Conservation (phyloP, 2,797 vertebrate species). For the Propithecus perrieri region DNA sequence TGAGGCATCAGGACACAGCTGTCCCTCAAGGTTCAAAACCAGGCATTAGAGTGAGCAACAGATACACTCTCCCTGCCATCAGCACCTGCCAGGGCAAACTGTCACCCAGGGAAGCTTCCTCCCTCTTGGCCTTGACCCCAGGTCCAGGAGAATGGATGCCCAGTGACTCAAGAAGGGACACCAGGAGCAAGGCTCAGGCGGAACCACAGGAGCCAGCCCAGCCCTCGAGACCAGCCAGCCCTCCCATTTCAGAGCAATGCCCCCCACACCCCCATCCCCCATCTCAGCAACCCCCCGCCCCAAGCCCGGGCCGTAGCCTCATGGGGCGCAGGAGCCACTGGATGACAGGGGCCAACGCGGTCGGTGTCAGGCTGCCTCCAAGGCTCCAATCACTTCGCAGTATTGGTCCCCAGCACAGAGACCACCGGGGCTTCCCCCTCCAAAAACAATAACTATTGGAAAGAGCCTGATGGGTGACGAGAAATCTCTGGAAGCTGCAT, state of each 20-base stretch:
- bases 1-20: fast-evolving
- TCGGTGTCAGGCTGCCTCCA: fast-evolving
- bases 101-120: background rate
- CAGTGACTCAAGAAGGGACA: fast-evolving
- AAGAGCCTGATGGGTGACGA: background rate
- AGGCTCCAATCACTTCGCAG: background rate
- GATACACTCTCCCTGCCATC: fast-evolving
- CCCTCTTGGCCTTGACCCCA: background rate
- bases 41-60: fast-evolving
- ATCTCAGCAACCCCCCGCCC: background rate
- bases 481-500: background rate
- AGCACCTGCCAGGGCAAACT: background rate
- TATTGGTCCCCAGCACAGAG: fast-evolving
- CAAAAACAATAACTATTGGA: background rate
- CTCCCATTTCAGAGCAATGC: background rate
- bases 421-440: background rate
- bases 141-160: fast-evolving
- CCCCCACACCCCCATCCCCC: too few species aligned
- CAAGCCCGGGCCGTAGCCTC: fast-evolving
- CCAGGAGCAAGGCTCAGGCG: background rate
- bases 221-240: background rate
- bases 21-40: background rate
- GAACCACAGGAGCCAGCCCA: background rate
- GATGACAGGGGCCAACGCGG: fast-evolving
- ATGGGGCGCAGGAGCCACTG: fast-evolving